phyloP scores from a whole-genome alignment of 2,888 invertebrate genomes.

The Heliconius aoede region DNA sequence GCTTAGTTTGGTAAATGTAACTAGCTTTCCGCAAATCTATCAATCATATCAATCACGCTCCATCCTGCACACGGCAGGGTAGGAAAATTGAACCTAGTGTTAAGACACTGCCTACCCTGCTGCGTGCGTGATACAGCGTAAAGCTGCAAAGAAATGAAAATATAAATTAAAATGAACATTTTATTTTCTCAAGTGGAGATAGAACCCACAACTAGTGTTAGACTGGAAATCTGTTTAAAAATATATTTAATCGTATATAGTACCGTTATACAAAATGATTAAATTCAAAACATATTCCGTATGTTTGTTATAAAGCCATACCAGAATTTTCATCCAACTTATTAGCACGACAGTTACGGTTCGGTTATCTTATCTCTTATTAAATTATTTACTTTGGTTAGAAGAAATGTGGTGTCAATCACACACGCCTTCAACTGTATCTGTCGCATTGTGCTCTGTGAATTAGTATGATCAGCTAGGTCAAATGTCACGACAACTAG shows the following conservation, averaged over 20 bases:
- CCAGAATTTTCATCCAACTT: background rate
- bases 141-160: too few species aligned
- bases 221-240: too few species aligned
- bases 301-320: too few species aligned
- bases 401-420: constrained; percentile 21
- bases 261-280: background rate
- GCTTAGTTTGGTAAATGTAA: too few species aligned
- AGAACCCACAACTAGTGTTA: too few species aligned
- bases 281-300: too few species aligned
- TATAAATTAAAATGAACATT: too few species aligned
- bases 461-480: constrained; percentile 73
- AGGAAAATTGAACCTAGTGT: background rate
- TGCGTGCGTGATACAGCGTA: too few species aligned
- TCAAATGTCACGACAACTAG: constrained; percentile 76
- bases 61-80: background rate
- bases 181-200: too few species aligned
- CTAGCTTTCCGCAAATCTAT: too few species aligned
- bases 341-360: constrained; percentile 9
- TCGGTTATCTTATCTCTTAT: background rate
- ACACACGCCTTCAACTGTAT: constrained; percentile 17
- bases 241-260: too few species aligned
- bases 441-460: constrained; percentile 47
- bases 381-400: constrained; percentile 25
- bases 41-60: too few species aligned
- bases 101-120: background rate